phyloP scores from a whole-genome alignment of 1,140 invertebrate genomes.

The Pectinophora gossypiella region DNA sequence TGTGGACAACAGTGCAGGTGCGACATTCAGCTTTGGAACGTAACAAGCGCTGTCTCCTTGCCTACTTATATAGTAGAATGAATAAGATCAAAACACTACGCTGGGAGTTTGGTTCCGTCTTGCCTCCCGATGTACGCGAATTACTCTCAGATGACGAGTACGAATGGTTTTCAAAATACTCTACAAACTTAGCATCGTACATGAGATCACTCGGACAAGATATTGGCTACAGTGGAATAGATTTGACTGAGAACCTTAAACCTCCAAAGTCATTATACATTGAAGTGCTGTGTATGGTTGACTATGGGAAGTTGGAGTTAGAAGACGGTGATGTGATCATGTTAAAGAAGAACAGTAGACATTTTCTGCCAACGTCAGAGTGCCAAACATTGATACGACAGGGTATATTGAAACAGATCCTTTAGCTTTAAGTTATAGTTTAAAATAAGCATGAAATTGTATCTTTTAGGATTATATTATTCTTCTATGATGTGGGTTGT shows the following conservation, averaged over 20 bases:
- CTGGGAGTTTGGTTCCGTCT: conserved; percentile 95
- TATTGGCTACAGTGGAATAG: conserved; percentile 83
- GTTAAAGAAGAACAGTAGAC: conserved; percentile 94
- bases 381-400: conserved; percentile 95
- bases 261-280: conserved; percentile 95
- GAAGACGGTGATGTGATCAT: conserved; percentile 93
- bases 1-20: conserved; percentile 84
- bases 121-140: conserved; percentile 89
- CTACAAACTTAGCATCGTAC: conserved; percentile 89
- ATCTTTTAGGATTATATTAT: too few relatives aligned
- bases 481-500: too few relatives aligned
- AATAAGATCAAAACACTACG: conserved; percentile 87
- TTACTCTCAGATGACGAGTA: conserved; percentile 89
- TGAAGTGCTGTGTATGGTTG: conserved; percentile 91
- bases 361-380: conserved; percentile 90
- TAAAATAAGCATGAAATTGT: neutral
- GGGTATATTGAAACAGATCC: conserved; percentile 90
- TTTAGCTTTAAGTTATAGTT: conserved; percentile 15
- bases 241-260: conserved; percentile 91
- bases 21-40: conserved; percentile 90
- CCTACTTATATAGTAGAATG: conserved; percentile 92
- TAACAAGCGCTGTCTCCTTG: conserved; percentile 92
- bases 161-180: conserved; percentile 93
- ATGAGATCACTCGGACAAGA: conserved; percentile 91
- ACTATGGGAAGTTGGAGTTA: conserved; percentile 96